Percentiles rank a stretch among this genome's conserved stretches.
Conservation (phyloP, 2,888 invertebrate species). For the Leistus spinibarbis region DNA sequence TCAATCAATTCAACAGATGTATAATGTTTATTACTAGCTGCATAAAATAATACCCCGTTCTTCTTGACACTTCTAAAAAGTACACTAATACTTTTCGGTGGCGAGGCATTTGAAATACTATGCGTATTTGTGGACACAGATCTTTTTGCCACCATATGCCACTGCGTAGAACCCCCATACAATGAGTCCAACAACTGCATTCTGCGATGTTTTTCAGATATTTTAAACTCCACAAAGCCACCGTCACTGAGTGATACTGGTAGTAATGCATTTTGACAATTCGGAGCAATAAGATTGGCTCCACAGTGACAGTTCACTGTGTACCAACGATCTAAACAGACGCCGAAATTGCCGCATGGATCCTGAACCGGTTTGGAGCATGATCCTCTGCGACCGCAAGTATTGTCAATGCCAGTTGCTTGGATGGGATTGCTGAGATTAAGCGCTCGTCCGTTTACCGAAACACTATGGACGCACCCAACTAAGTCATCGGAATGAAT, state of each 20-base stretch:
- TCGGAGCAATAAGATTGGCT: conserved; percentile 73
- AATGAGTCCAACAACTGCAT: conserved; percentile 84
- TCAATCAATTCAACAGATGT: conserved; percentile 79
- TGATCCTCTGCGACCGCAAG: conserved; percentile 75
- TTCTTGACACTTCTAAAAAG: conserved; percentile 80
- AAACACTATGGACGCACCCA: conserved; percentile 91
- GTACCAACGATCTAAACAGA: conserved; percentile 87
- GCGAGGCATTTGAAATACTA: conserved; percentile 49
- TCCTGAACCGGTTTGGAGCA: conserved; percentile 62
- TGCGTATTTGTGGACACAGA: conserved; percentile 41
- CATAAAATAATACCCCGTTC: conserved; percentile 83
- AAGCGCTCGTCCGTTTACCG: conserved; percentile 82
- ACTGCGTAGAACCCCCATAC: conserved; percentile 74
- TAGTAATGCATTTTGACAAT: conserved; percentile 79
- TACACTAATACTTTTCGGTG: conserved; percentile 77
- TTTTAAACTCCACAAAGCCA: conserved; percentile 76
- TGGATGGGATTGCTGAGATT: conserved; percentile 80
- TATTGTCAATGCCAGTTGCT: conserved; percentile 73
- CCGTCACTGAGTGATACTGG: conserved; percentile 80
- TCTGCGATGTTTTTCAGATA: conserved; percentile 83
- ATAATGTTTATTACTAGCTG: conserved; percentile 86
- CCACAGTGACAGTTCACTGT: conserved; percentile 74
- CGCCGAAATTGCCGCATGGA: conserved; percentile 68
- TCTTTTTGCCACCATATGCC: conserved; percentile 60
- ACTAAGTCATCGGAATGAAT: conserved; percentile 91